Conservation (phyloP, 1,140 invertebrate genomes). For the Apis mellifera region DNA sequence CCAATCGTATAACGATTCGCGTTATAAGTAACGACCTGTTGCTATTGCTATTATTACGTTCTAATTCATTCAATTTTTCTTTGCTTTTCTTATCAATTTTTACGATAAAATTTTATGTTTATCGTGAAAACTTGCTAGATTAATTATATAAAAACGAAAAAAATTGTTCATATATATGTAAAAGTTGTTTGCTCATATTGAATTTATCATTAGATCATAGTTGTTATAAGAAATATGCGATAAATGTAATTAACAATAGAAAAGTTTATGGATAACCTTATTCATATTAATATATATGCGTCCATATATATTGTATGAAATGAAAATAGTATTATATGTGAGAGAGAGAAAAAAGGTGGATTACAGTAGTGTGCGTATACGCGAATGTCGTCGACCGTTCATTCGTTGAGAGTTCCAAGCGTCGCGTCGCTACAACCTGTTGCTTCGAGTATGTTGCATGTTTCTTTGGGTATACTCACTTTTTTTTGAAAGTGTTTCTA, state of each 20-base stretch:
- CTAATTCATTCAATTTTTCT: background rate
- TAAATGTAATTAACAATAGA: conserved; percentile 10
- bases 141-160: background rate
- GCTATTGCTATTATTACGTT: conserved; percentile 26
- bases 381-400: conserved; percentile 64
- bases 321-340: background rate
- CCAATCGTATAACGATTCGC: conserved; percentile 44
- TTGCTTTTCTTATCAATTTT: background rate
- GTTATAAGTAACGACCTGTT: conserved; percentile 41
- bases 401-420: conserved; percentile 57
- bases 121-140: background rate
- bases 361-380: conserved; percentile 27
- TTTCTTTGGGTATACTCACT: background rate
- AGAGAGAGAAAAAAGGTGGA: conserved; percentile 3
- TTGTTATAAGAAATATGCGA: conserved; percentile 8
- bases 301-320: background rate
- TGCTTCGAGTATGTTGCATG: conserved; percentile 41
- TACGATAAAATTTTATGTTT: background rate
- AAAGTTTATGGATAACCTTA: conserved; percentile 37
- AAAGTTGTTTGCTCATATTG: background rate
- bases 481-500: background rate
- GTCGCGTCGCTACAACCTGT: conserved; percentile 63
- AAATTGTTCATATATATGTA: background rate
- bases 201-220: conserved; percentile 14
- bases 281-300: background rate